A percentile compares a stretch with the other conserved stretches of the same genome.
phyloP scores from a whole-genome alignment of 2,888 invertebrate genomes.

The Agrilus mali region DNA sequence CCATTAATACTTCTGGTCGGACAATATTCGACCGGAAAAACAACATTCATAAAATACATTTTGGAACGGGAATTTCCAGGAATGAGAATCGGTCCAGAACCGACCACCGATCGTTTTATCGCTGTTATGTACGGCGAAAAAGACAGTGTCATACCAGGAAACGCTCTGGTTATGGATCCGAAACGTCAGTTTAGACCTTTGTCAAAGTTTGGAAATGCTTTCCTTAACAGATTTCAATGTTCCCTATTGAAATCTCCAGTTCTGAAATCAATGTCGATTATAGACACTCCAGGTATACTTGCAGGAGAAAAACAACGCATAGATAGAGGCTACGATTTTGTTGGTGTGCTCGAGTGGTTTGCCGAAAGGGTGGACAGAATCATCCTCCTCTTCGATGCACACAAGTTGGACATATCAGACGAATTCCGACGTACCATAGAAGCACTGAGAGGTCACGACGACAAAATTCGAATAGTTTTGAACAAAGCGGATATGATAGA shows the following conservation, averaged over 20 bases:
- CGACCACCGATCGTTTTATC: slow-evolving; percentile 98
- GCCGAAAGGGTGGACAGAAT: slow-evolving; percentile 97
- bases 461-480: slow-evolving; percentile 93
- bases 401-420: slow-evolving; percentile 97
- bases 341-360: slow-evolving; percentile 97
- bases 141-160: slow-evolving; percentile 92
- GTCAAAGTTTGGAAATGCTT: slow-evolving; percentile 95
- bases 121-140: slow-evolving; percentile 92
- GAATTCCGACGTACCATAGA: slow-evolving; percentile 96
- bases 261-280: slow-evolving; percentile 86
- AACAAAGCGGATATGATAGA: slow-evolving; percentile 99
- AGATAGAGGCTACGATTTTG: slow-evolving; percentile 90
- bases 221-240: slow-evolving; percentile 94
- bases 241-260: slow-evolving; percentile 83
- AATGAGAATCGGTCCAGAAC: slow-evolving; percentile 96
- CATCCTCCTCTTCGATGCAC: slow-evolving; percentile 93
- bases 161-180: slow-evolving; percentile 94
- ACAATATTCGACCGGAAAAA: slow-evolving; percentile 97
- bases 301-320: slow-evolving; percentile 85
- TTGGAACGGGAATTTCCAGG: slow-evolving; percentile 93
- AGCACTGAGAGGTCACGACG: slow-evolving; percentile 87
- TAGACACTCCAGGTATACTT: slow-evolving; percentile 91
- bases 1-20: slow-evolving; percentile 96
- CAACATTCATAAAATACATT: slow-evolving; percentile 87
- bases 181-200: slow-evolving; percentile 92